A percentile compares a stretch with the other conserved stretches of the same genome.
phyloP scores from a whole-genome alignment of 1,140 invertebrate species.

The Heliconius eleuchia region DNA sequence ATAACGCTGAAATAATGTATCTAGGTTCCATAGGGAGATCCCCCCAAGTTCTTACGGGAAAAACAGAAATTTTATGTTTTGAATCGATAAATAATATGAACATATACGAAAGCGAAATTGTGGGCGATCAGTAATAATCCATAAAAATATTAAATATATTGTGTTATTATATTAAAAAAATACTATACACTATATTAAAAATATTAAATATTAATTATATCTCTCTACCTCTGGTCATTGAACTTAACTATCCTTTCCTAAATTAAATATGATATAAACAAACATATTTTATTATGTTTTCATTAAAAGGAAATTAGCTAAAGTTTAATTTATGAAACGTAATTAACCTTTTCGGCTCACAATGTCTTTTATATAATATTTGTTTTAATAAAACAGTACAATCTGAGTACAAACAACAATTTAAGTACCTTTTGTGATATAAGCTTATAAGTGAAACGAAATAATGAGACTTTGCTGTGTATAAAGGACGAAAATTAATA shows the following conservation, averaged over 20 bases:
- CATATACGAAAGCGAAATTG: too few species aligned
- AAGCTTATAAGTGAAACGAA: conserved; percentile 6
- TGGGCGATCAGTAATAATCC: too few species aligned
- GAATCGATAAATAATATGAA: too few species aligned
- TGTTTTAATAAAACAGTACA: conserved; percentile 11
- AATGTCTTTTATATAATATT: conserved; percentile 6
- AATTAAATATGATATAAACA: neutral
- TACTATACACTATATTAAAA: too few species aligned
- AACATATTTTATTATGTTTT: conserved; percentile 13
- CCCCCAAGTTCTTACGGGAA: too few species aligned
- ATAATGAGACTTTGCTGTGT: neutral
- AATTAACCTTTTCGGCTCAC: conserved; percentile 14
- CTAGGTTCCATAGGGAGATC: too few species aligned
- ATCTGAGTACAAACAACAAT: conserved; percentile 6
- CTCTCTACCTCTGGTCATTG: neutral
- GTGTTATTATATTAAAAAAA: too few species aligned
- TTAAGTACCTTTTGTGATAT: neutral
- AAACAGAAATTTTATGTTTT: too few species aligned
- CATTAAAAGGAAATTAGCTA: conserved; percentile 1
- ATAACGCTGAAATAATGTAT: too few species aligned
- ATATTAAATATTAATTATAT: too few species aligned
- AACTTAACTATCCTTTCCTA: neutral
- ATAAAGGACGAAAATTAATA: neutral
- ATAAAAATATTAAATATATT: too few species aligned
- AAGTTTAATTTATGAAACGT: conserved; percentile 2